phyloP scores from a whole-genome alignment of 1,140 invertebrate species.

The Triops cancriformis region DNA sequence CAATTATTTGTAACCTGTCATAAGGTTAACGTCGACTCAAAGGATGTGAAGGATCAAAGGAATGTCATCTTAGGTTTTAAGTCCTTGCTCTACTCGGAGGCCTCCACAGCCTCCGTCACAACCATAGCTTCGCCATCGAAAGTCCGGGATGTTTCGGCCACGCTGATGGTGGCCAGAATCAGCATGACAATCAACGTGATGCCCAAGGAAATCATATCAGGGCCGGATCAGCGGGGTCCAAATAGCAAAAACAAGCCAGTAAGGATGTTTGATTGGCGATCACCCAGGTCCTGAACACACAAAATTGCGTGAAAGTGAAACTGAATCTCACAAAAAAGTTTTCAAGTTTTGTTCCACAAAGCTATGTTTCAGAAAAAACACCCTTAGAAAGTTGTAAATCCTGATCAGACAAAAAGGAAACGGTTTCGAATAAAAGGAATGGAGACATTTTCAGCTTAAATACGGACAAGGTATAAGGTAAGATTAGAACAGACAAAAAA shows the following conservation, averaged over 20 bases:
- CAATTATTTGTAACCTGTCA: too few relatives aligned
- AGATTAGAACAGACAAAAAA: background rate
- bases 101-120: background rate
- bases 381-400: too few relatives aligned
- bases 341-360: too few relatives aligned
- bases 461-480: too few relatives aligned
- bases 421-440: too few relatives aligned
- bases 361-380: too few relatives aligned
- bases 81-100: background rate
- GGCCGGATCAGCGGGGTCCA: background rate
- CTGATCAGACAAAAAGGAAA: too few relatives aligned
- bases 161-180: conserved; percentile 27
- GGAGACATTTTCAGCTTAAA: too few relatives aligned
- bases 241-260: background rate
- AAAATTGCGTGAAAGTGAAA: background rate
- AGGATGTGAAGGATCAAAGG: too few relatives aligned
- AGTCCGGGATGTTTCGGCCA: conserved; percentile 28
- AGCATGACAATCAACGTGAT: conserved; percentile 26
- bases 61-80: background rate
- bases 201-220: conserved; percentile 25
- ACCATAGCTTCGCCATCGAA: conserved; percentile 20
- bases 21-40: too few relatives aligned
- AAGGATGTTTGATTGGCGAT: background rate
- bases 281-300: background rate
- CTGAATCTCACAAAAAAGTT: too few relatives aligned